These are phyloP conservation scores for Parnassius mnemosyne DNA, from an alignment of 2,888 invertebrate species.

Conservation along the genomic window DNA sequence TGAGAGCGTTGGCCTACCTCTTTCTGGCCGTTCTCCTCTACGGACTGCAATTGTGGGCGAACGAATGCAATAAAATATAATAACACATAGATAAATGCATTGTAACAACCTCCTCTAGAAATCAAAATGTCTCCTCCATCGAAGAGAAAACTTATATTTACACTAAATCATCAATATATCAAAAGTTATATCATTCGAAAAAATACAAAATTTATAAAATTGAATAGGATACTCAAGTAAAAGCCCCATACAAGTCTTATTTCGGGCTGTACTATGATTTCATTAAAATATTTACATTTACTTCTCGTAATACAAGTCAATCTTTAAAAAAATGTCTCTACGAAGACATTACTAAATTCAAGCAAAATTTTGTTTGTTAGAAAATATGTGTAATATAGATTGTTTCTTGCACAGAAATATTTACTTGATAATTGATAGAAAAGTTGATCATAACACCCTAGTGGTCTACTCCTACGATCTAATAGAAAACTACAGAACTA, in stretches of 20 bases:
- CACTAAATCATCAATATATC: conserved; percentile 60
- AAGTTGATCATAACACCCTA: conserved; percentile 78
- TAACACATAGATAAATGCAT: conserved; percentile 79
- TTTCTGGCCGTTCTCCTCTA: conserved; percentile 79
- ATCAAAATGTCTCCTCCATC: conserved; percentile 61
- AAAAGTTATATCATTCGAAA: conserved; percentile 68
- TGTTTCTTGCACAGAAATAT: conserved; percentile 78
- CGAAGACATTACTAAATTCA: conserved; percentile 76
- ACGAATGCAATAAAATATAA: conserved; percentile 81
- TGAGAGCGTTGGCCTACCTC: conserved; percentile 76
- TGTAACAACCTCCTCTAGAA: conserved; percentile 72
- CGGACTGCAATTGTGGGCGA: conserved; percentile 80
- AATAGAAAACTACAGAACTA: conserved; percentile 77
- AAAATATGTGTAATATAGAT: conserved; percentile 74
- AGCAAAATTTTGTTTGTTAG: conserved; percentile 70
- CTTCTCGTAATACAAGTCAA: conserved; percentile 69
- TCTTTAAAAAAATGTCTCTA: conserved; percentile 74
- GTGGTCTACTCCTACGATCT: conserved; percentile 79
- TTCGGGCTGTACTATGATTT: conserved; percentile 66
- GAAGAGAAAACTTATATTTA: conserved; percentile 60
- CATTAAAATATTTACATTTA: conserved; percentile 75
- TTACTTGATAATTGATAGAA: conserved; percentile 76
- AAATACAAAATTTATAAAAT: conserved; percentile 56
- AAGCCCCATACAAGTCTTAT: conserved; percentile 72
- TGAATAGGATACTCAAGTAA: conserved; percentile 65